Evolutionary conservation across 2,797 vertebrate species (phyloP).

Genomic region (Sebastes steindachneri): DNA sequence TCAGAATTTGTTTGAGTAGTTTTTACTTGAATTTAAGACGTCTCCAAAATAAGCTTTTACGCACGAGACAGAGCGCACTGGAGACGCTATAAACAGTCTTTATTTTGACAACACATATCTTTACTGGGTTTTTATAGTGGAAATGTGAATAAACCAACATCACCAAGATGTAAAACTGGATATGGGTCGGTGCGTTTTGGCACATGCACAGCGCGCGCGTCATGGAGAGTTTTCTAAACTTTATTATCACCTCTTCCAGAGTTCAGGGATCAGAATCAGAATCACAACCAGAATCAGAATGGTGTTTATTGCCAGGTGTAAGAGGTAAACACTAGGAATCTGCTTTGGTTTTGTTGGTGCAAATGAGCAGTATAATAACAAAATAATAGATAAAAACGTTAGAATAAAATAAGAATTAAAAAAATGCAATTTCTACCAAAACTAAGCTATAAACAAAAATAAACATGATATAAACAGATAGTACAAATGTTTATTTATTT

Average conservation of each 20-base stretch:
- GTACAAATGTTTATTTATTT: neutral
- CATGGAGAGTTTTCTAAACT: neutral
- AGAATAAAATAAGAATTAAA: too few relatives aligned
- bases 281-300: too few relatives aligned
- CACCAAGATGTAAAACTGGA: neutral
- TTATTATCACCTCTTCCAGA: neutral
- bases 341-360: too few relatives aligned
- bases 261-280: neutral
- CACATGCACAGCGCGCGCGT: neutral
- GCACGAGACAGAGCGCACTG: constrained; percentile 15
- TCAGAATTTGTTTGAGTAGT: neutral
- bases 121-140: fast-evolving
- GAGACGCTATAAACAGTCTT: neutral
- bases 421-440: too few relatives aligned
- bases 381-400: too few relatives aligned
- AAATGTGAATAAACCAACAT: neutral
- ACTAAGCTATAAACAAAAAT: too few relatives aligned
- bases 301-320: too few relatives aligned
- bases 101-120: neutral
- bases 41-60: constrained; percentile 25
- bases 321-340: too few relatives aligned
- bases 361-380: too few relatives aligned
- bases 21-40: neutral
- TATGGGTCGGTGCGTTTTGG: neutral
- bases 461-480: too few relatives aligned